Evolutionary conservation across 2,888 invertebrate genomes (phyloP).

Genomic region (Tipula lateralis): DNA sequence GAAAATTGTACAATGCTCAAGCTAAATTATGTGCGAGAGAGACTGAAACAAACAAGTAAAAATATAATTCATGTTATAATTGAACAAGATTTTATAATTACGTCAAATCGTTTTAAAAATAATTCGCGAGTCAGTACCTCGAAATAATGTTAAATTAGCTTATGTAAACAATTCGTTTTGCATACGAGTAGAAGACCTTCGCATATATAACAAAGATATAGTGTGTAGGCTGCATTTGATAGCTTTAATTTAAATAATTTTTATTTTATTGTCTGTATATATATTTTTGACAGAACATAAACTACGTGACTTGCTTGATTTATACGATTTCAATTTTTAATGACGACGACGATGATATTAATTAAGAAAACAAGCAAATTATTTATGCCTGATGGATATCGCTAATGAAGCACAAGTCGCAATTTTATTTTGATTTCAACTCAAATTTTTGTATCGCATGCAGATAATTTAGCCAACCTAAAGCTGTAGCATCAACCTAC

Average conservation of each 20-base stretch:
- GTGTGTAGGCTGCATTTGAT: background rate
- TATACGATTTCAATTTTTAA: constrained; percentile 4
- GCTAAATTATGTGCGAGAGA: no score
- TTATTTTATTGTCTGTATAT: background rate
- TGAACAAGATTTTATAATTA: background rate
- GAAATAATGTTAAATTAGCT: background rate
- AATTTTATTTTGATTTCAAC: background rate
- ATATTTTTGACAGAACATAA: background rate
- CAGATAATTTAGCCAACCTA: background rate
- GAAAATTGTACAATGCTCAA: no score
- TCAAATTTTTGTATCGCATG: background rate
- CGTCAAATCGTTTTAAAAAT: background rate
- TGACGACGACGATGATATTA: background rate
- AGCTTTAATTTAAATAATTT: background rate
- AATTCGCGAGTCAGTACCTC: background rate
- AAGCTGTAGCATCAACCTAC: background rate
- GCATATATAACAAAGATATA: background rate
- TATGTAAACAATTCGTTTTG: background rate
- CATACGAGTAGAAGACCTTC: background rate
- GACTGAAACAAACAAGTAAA: no score
- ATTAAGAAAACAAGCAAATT: background rate
- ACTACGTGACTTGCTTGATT: background rate
- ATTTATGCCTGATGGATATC: background rate
- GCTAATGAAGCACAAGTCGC: background rate
- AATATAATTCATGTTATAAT: no score